These are phyloP conservation scores for Dermochelys coriacea DNA, from an alignment of 2,797 vertebrate species.

Conservation along the genomic window DNA sequence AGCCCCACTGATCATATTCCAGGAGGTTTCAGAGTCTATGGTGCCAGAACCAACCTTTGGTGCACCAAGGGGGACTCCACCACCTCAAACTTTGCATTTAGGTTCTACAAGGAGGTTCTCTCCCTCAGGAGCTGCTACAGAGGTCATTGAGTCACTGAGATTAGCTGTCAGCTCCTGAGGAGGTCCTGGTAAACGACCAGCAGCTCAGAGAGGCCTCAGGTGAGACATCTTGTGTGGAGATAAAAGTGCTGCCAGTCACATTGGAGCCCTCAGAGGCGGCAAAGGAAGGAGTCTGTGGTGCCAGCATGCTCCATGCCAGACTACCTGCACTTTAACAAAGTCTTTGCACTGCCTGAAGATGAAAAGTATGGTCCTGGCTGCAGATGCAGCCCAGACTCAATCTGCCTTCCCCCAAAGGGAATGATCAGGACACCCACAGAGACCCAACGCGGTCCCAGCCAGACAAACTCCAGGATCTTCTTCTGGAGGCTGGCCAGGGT, in stretches of 20 bases:
- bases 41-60: neutral
- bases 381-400: neutral
- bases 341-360: neutral
- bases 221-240: neutral
- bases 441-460: neutral
- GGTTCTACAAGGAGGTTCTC: neutral
- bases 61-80: neutral
- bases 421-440: neutral
- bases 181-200: neutral
- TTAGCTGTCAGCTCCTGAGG: neutral
- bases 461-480: neutral
- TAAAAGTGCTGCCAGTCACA: neutral
- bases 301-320: neutral
- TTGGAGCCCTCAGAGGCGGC: neutral
- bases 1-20: neutral
- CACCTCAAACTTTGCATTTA: too few species aligned
- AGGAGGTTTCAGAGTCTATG: neutral
- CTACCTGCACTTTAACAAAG: neutral
- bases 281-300: neutral
- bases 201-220: neutral
- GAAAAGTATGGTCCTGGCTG: neutral
- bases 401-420: neutral
- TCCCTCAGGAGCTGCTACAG: neutral
- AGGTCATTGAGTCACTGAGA: neutral
- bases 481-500: neutral